Conservation (phyloP, 2,888 invertebrate genomes). For the Macaria notata region DNA sequence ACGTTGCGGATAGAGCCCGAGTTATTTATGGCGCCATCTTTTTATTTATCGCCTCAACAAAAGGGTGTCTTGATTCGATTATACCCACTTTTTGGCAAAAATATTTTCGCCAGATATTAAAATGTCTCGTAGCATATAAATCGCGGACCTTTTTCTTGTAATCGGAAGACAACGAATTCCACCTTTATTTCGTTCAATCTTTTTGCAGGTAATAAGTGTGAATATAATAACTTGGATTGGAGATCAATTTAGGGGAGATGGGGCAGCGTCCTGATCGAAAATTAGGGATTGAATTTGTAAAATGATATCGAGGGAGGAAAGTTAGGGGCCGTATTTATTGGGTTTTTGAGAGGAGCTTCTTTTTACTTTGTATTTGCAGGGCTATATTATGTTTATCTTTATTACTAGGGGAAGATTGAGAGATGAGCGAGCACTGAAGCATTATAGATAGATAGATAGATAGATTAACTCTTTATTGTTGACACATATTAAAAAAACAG, state of each 20-base stretch:
- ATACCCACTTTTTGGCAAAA: constrained; percentile 46
- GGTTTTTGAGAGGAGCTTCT: constrained; percentile 11
- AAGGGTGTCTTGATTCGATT: constrained; percentile 55
- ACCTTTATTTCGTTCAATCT: constrained; percentile 34
- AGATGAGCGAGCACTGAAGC: too few species aligned
- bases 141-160: constrained; percentile 39
- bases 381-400: constrained; percentile 8
- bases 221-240: constrained; percentile 32
- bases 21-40: constrained; percentile 60
- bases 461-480: too few species aligned
- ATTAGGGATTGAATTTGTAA: constrained; percentile 38
- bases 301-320: constrained; percentile 32
- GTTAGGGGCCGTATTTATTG: constrained; percentile 26
- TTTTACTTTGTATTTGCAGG: constrained; percentile 15
- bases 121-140: constrained; percentile 48
- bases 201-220: constrained; percentile 34
- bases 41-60: constrained; percentile 59
- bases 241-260: constrained; percentile 34
- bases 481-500: too few species aligned
- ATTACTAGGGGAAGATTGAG: not conserved
- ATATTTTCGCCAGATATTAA: constrained; percentile 44
- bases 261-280: constrained; percentile 32
- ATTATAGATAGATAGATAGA: too few species aligned
- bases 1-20: constrained; percentile 48
- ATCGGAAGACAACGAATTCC: constrained; percentile 37